These are phyloP conservation scores for Galerucella calmariensis DNA, from an alignment of 2,888 invertebrate genomes.

Conservation along the genomic window DNA sequence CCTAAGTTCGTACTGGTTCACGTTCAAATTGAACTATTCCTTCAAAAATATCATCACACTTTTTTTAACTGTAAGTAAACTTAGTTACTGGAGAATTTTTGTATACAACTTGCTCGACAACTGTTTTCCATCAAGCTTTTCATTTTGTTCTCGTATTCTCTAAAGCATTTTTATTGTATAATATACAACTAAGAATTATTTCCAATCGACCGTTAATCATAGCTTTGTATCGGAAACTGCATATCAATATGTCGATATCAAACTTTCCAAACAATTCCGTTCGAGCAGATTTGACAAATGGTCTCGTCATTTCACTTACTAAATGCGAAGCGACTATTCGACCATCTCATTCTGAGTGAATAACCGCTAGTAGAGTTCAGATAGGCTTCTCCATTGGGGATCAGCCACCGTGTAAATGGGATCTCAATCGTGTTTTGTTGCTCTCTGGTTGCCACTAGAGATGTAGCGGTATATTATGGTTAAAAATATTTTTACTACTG, in stretches of 20 bases:
- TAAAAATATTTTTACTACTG: too few relatives aligned
- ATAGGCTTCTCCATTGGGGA: constrained; percentile 8
- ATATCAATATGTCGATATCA: constrained; percentile 17
- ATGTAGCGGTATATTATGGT: background rate
- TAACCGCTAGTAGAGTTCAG: constrained; percentile 1
- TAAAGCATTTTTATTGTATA: too few relatives aligned
- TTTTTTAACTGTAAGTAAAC: too few relatives aligned
- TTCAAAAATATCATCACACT: too few relatives aligned
- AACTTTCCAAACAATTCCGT: constrained; percentile 3
- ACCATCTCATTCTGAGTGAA: constrained; percentile 3
- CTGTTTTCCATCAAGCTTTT: too few relatives aligned
- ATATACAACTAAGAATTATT: background rate
- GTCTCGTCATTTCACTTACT: constrained; percentile 2
- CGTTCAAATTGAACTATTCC: too few relatives aligned
- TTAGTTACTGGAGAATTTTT: too few relatives aligned
- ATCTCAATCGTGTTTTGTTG: constrained; percentile 11
- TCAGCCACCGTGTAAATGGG: constrained; percentile 13
- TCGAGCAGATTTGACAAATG: constrained; percentile 13
- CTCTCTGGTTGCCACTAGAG: constrained; percentile 2
- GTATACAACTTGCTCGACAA: too few relatives aligned
- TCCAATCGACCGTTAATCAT: constrained; percentile 10
- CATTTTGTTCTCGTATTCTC: too few relatives aligned
- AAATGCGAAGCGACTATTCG: background rate
- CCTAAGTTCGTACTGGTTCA: too few relatives aligned
- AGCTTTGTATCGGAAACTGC: background rate